These are phyloP conservation scores for Diadegma fenestrale DNA, from an alignment of 2,888 invertebrate species.

Conservation along the genomic window DNA sequence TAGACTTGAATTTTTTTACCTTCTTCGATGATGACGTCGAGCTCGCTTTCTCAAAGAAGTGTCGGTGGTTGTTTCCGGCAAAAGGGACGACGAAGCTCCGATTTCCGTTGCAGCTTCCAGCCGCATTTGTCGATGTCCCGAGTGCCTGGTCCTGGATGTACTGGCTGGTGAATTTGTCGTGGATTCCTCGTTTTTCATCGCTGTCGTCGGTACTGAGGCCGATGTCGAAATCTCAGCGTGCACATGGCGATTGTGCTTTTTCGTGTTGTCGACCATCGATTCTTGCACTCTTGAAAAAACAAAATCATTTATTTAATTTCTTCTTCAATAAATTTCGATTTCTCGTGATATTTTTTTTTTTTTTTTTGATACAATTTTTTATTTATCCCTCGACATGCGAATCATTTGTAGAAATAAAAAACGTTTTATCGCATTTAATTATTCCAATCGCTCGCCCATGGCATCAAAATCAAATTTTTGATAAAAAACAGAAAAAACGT, in stretches of 20 bases:
- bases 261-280: constrained; percentile 51
- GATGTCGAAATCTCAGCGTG: constrained; percentile 43
- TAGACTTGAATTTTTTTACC: constrained; percentile 66
- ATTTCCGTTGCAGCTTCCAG: constrained; percentile 62
- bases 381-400: neutral
- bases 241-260: constrained; percentile 62
- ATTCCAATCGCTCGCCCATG: neutral
- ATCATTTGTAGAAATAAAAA: neutral
- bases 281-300: constrained; percentile 63
- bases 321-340: neutral
- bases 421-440: neutral
- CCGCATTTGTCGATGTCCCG: constrained; percentile 66
- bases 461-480: neutral
- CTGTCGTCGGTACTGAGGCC: constrained; percentile 26
- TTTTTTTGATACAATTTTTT: neutral
- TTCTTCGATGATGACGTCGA: constrained; percentile 80
- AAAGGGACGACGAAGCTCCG: constrained; percentile 44
- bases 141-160: constrained; percentile 72
- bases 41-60: constrained; percentile 69
- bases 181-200: constrained; percentile 32
- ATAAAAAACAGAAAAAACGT: too few relatives aligned
- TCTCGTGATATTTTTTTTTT: too few relatives aligned
- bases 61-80: constrained; percentile 69
- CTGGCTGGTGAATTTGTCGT: constrained; percentile 63
- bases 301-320: neutral